A percentile compares a stretch with the other conserved stretches of the same genome.
Evolutionary conservation across 2,113 vertebrate genomes (phyloP).

Genomic region (Notechis scutatus): DNA sequence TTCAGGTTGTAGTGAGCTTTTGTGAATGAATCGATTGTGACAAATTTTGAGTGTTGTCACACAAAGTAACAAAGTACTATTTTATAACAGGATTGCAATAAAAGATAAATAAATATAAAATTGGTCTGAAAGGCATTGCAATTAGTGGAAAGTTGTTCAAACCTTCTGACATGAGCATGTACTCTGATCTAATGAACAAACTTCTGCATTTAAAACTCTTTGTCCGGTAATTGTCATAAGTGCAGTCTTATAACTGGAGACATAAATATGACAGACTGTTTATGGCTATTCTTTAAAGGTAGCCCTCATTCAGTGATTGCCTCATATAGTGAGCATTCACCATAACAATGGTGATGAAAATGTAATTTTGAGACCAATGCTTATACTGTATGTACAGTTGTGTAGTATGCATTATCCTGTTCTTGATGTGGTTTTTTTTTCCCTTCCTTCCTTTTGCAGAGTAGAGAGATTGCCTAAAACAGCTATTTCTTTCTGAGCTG

Average conservation of each 20-base stretch:
- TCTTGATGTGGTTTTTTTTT: background rate
- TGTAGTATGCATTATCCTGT: background rate
- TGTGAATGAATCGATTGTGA: background rate
- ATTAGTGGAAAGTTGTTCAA: background rate
- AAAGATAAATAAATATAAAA: background rate
- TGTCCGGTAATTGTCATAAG: background rate
- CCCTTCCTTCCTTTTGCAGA: background rate
- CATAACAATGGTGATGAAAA: background rate
- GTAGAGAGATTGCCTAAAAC: background rate
- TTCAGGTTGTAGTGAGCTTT: background rate
- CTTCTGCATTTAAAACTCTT: background rate
- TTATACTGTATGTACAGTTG: background rate
- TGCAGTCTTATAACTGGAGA: background rate
- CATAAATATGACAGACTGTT: background rate
- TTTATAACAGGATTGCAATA: background rate
- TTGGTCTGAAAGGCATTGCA: background rate
- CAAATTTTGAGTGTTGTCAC: background rate
- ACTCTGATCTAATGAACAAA: background rate
- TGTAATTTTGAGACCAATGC: background rate
- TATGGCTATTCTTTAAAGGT: background rate
- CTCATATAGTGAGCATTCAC: background rate
- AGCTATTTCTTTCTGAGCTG: background rate
- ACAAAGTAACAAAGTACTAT: background rate
- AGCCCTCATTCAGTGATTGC: background rate
- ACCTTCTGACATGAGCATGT: background rate